phyloP scores from a whole-genome alignment of 2,888 invertebrate species.

The Tanypteryx hageni region DNA sequence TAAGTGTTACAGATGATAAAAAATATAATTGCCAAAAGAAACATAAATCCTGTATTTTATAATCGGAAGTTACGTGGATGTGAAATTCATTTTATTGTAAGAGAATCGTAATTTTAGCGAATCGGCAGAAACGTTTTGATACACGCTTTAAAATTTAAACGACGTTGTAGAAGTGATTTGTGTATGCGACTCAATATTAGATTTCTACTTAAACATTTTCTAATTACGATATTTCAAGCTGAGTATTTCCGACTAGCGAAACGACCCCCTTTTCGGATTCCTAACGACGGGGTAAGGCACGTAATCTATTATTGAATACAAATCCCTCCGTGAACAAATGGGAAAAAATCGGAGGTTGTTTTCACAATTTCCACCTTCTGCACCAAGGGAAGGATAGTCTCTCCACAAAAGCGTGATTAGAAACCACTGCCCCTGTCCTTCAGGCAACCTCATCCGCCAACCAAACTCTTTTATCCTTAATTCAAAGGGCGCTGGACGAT shows the following conservation, averaged over 20 bases:
- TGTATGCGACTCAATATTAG: not conserved
- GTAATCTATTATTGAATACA: not conserved
- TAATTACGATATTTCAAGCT: not conserved
- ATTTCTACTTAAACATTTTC: not conserved
- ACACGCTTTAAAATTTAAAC: too few species aligned
- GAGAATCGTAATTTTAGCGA: too few species aligned
- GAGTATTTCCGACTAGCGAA: not conserved
- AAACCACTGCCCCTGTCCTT: conserved; percentile 39
- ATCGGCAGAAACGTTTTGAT: too few species aligned
- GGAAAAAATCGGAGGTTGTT: conserved; percentile 2
- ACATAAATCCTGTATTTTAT: too few species aligned
- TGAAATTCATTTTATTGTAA: too few species aligned
- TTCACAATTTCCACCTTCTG: not conserved
- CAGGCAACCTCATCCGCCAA: conserved; percentile 20
- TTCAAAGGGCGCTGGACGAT: conserved; percentile 42
- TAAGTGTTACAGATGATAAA: too few species aligned
- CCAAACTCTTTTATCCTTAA: conserved; percentile 51
- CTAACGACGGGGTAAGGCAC: not conserved
- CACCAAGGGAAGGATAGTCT: not conserved
- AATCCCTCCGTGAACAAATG: not conserved
- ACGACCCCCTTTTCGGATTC: not conserved
- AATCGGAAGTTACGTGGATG: too few species aligned
- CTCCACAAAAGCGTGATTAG: conserved; percentile 48
- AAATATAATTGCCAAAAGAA: too few species aligned
- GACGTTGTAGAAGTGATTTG: too few species aligned